A percentile compares a stretch with the other conserved stretches of the same genome.
Evolutionary conservation across 1,140 invertebrate genomes (phyloP).

Genomic region (Drosophila nikananu): DNA sequence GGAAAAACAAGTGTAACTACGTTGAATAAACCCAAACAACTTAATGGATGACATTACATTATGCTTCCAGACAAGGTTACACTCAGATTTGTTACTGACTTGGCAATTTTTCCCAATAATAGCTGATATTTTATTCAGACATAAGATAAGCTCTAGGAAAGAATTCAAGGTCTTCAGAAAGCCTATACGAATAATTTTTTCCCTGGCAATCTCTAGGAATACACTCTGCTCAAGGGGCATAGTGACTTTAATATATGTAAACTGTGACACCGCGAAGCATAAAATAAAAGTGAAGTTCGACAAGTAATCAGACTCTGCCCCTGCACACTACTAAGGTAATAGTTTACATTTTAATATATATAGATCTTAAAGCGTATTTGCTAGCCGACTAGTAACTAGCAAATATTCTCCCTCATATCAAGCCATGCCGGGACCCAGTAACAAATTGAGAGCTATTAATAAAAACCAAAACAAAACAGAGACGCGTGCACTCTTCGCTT

Average conservation of each 20-base stretch:
- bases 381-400: neutral
- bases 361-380: neutral
- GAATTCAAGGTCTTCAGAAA: constrained; percentile 31
- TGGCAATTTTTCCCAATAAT: constrained; percentile 41
- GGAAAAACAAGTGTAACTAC: constrained; percentile 5
- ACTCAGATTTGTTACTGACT: constrained; percentile 14
- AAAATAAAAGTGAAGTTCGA: neutral
- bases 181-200: constrained; percentile 7
- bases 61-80: constrained; percentile 9
- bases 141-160: constrained; percentile 28
- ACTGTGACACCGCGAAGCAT: neutral
- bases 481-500: constrained; percentile 59
- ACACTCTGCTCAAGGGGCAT: constrained; percentile 5
- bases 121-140: constrained; percentile 32
- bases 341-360: neutral
- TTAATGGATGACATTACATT: constrained; percentile 19
- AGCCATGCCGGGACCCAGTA: constrained; percentile 40
- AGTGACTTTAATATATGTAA: neutral
- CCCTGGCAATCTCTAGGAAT: neutral
- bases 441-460: constrained; percentile 61
- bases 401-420: constrained; percentile 18
- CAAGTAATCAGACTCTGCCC: too few species aligned
- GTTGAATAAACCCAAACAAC: neutral
- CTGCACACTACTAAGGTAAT: neutral
- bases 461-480: constrained; percentile 68